Evolutionary conservation across 1,140 invertebrate genomes (phyloP).

Genomic region (Drosophila pruinosa): DNA sequence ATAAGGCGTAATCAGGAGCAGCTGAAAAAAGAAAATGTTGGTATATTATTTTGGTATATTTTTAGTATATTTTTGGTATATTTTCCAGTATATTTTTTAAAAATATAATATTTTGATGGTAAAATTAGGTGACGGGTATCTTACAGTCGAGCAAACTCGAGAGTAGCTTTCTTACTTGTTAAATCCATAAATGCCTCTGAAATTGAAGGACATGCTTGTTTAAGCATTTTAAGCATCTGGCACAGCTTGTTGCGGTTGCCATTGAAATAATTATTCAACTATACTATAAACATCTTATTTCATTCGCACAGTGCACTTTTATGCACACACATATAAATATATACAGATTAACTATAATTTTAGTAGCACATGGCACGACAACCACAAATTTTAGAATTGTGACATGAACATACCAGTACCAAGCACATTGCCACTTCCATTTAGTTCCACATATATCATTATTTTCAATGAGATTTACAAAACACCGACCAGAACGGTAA

Average conservation of each 20-base stretch:
- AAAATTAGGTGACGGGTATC: too few species aligned
- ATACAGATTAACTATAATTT: constrained; percentile 51
- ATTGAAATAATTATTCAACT: constrained; percentile 4
- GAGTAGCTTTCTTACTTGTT: background rate
- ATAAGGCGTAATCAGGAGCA: too few species aligned
- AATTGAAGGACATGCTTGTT: background rate
- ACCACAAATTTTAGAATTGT: constrained; percentile 74
- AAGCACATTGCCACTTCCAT: constrained; percentile 37
- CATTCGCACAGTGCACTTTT: background rate
- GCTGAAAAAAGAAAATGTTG: too few species aligned
- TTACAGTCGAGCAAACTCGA: too few species aligned
- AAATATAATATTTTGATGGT: too few species aligned
- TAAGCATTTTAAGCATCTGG: constrained; percentile 19
- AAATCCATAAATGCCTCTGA: background rate
- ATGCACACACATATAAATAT: background rate
- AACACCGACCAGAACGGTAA: background rate
- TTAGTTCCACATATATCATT: constrained; percentile 40
- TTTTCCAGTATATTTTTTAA: too few species aligned
- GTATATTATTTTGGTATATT: too few species aligned
- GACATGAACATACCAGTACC: constrained; percentile 50
- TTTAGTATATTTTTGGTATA: too few species aligned
- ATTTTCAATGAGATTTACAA: constrained; percentile 40
- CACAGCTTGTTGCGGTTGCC: constrained; percentile 20
- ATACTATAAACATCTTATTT: constrained; percentile 16
- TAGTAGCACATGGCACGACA: constrained; percentile 42